Conservation (phyloP, 2,797 vertebrate genomes). For the Acridotheres tristis region DNA sequence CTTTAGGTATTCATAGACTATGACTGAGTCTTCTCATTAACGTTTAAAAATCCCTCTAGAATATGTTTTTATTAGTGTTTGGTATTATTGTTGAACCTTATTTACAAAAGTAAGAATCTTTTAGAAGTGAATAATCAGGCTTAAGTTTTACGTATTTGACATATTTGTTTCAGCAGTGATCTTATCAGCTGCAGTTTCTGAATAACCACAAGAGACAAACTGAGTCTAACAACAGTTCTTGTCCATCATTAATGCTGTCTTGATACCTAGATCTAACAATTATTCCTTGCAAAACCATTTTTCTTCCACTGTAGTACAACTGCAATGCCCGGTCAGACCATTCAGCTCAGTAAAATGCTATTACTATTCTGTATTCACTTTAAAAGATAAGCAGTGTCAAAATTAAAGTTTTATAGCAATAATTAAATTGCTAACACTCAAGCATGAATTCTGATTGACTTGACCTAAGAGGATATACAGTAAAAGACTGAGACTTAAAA, state of each 20-base stretch:
- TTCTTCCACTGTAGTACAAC: background rate
- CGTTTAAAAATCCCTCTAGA: background rate
- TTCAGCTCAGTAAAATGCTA: background rate
- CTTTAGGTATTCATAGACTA: background rate
- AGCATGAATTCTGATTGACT: conserved; percentile 34
- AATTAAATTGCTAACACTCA: conserved; percentile 25
- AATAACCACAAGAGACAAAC: background rate
- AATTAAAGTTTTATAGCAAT: conserved; percentile 17
- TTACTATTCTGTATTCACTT: conserved; percentile 20
- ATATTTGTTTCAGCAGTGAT: background rate
- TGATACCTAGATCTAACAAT: background rate
- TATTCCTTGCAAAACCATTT: background rate
- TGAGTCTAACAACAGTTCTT: background rate
- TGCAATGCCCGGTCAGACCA: background rate
- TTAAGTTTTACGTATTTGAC: background rate
- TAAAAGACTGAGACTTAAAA: conserved; percentile 41
- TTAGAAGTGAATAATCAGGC: background rate
- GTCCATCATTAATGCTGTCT: background rate
- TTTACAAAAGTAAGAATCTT: background rate
- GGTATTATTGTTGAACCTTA: background rate
- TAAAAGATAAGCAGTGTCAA: conserved; percentile 15
- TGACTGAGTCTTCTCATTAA: background rate
- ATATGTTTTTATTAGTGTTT: background rate
- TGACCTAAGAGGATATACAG: conserved; percentile 30
- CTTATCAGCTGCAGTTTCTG: background rate